Conservation (phyloP, 2,113 vertebrate genomes). For the Cygnus buccinator region DNA sequence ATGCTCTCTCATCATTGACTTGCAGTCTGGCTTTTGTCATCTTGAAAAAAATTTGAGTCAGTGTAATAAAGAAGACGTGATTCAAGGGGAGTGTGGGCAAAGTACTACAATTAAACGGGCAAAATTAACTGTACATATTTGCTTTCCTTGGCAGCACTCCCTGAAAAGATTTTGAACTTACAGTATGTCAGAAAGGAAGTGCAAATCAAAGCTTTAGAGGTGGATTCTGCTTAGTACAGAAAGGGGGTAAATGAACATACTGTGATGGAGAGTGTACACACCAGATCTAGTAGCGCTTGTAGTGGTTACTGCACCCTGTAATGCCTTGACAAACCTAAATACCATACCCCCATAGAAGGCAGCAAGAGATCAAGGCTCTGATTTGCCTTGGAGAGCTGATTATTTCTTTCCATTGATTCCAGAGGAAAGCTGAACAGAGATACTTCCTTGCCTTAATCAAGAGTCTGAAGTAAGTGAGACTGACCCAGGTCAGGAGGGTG, state of each 20-base stretch:
- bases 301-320: background rate
- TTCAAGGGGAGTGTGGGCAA: background rate
- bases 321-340: background rate
- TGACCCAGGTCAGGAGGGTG: background rate
- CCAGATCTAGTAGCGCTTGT: background rate
- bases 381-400: background rate
- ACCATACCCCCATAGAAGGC: background rate
- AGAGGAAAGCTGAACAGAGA: background rate
- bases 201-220: background rate
- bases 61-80: background rate
- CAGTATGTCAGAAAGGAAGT: background rate
- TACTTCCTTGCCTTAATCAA: background rate
- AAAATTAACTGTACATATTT: background rate
- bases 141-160: background rate
- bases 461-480: background rate
- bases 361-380: background rate
- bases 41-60: background rate
- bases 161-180: background rate
- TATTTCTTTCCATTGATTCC: background rate
- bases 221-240: background rate
- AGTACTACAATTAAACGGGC: background rate
- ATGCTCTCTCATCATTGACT: background rate
- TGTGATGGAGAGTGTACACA: rapidly evolving
- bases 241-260: background rate
- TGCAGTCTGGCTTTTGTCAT: background rate